A percentile compares a stretch with the other conserved stretches of the same genome.
These are phyloP conservation scores for Argyresthia albistria DNA, from an alignment of 2,888 invertebrate genomes.

Conservation along the genomic window DNA sequence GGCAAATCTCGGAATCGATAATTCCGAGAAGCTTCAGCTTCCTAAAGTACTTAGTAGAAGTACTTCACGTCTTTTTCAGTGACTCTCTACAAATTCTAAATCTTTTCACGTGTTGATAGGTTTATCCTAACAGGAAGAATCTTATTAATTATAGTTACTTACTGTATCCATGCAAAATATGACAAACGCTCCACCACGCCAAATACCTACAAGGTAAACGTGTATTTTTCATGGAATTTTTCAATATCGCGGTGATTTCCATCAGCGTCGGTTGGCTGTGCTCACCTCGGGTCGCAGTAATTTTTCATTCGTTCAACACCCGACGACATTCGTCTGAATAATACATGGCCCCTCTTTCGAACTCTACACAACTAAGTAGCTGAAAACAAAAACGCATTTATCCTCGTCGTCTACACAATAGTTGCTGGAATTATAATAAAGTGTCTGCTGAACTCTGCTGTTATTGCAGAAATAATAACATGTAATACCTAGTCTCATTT, in stretches of 20 bases:
- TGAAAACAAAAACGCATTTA: too few relatives aligned
- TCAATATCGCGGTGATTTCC: not conserved
- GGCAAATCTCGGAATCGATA: too few relatives aligned
- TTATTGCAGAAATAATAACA: too few relatives aligned
- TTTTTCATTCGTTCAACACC: conserved; percentile 22
- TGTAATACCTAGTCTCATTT: too few relatives aligned
- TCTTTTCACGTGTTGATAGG: not conserved
- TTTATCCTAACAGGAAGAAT: not conserved
- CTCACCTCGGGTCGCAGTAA: conserved; percentile 6
- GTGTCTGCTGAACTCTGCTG: too few relatives aligned
- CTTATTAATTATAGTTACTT: not conserved
- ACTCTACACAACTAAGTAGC: too few relatives aligned
- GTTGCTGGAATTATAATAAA: too few relatives aligned
- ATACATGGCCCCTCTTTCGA: conserved; percentile 16
- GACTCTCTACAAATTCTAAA: too few relatives aligned
- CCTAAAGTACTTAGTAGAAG: too few relatives aligned
- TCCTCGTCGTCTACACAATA: too few relatives aligned
- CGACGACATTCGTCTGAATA: conserved; percentile 25
- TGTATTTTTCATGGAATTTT: not conserved
- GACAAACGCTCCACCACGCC: not conserved
- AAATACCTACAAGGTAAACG: not conserved
- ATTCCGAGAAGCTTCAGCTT: too few relatives aligned
- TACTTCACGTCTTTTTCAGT: too few relatives aligned
- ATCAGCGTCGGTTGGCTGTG: not conserved
- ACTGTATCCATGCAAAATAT: not conserved